Evolutionary conservation across 2,797 vertebrate genomes (phyloP).

Genomic region (Lutjanus campechanus): DNA sequence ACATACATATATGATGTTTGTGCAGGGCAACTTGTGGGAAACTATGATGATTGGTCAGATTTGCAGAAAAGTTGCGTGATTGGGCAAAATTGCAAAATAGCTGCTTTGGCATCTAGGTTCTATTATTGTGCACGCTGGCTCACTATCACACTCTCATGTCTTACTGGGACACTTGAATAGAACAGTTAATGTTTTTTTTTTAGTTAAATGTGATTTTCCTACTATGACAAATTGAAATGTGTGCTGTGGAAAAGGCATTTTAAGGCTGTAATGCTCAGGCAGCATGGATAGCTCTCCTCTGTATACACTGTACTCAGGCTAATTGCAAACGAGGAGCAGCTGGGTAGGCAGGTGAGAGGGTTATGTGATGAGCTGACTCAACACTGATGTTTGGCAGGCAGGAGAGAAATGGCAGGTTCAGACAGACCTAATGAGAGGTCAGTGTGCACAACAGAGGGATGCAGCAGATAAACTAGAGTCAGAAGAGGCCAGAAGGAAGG

Average conservation of each 20-base stretch:
- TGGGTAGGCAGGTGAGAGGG: slow-evolving; percentile 12
- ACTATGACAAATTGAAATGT: neutral
- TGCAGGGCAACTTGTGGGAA: too few species aligned
- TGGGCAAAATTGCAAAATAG: too few species aligned
- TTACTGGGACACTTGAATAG: too few species aligned
- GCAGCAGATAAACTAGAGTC: neutral
- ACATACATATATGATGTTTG: too few species aligned
- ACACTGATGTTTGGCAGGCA: slow-evolving; percentile 4
- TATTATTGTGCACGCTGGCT: neutral
- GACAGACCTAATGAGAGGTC: slow-evolving; percentile 6
- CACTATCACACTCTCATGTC: neutral
- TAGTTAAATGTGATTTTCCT: neutral
- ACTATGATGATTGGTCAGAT: too few species aligned
- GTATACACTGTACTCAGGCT: slow-evolving; percentile 5
- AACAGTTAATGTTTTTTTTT: neutral
- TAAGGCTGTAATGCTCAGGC: neutral
- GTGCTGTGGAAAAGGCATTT: neutral
- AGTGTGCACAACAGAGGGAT: neutral
- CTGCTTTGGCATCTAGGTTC: too few species aligned
- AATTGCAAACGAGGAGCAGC: slow-evolving; percentile 22
- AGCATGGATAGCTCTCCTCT: neutral
- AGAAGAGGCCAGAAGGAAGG: neutral
- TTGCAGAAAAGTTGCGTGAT: too few species aligned
- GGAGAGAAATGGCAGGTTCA: slow-evolving; percentile 7
- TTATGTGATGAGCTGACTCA: slow-evolving; percentile 23